Evolutionary conservation across 1,140 invertebrate genomes (phyloP).

Genomic region (Trichogramma pretiosum): DNA sequence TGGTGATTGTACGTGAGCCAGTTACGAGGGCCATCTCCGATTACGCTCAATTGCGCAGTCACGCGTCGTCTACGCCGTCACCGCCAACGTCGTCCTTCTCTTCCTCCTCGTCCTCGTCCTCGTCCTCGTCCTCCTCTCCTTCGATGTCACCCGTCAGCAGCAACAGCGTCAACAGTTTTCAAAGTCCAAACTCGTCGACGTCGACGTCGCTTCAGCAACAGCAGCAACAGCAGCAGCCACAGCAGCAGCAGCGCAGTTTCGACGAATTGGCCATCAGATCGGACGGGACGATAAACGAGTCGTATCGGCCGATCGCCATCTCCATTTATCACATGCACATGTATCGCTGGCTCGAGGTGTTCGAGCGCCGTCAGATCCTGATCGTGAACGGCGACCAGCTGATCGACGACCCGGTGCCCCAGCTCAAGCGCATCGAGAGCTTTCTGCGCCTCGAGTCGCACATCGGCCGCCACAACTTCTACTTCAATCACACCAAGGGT

Average conservation of each 20-base stretch:
- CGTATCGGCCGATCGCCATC: conserved; percentile 71
- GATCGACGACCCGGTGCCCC: conserved; percentile 88
- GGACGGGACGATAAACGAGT: conserved; percentile 74
- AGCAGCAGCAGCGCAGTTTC: conserved; percentile 48
- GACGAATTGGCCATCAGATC: conserved; percentile 71
- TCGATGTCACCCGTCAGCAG: conserved; percentile 10
- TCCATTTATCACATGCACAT: conserved; percentile 80
- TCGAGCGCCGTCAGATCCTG: conserved; percentile 81
- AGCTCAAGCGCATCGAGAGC: conserved; percentile 76
- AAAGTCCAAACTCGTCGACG: no score
- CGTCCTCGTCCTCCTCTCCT: conserved; percentile 18
- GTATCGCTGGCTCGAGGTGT: conserved; percentile 76
- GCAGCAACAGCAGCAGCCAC: not conserved
- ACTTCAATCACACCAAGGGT: conserved; percentile 93
- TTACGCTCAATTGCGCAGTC: conserved; percentile 79
- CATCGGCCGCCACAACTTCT: conserved; percentile 84
- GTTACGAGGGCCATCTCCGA: conserved; percentile 93
- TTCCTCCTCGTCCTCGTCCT: not conserved
- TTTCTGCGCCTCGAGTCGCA: conserved; percentile 76
- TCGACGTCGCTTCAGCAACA: not conserved
- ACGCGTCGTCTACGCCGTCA: conserved; percentile 58
- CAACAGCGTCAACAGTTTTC: conserved; percentile 22
- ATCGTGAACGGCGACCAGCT: conserved; percentile 92
- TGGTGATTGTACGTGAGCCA: conserved; percentile 92
- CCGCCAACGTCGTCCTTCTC: conserved; percentile 30